Base-by-base conservation (phyloP, 2,797 vertebrate genomes). In the Sciurus vulgaris region DNA sequence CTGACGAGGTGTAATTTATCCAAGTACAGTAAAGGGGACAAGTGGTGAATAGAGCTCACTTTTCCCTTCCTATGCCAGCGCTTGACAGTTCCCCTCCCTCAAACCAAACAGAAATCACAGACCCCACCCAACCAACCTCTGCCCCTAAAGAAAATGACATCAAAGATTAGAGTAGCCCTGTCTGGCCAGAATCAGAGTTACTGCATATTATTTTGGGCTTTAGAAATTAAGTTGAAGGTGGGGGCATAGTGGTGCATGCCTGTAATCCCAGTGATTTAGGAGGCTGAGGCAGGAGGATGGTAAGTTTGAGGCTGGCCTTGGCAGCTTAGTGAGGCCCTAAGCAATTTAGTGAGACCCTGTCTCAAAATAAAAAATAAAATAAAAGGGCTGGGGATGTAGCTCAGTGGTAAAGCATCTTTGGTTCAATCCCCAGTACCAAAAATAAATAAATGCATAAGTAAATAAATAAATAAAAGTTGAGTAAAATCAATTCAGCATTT, bases 1-100 rank as follows among this genome's bases (percentile, higher is more conserved):
- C 38, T n/a, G 69, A 73, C 56, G 82, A 91, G 67, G 82, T 87
- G 89, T 94, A 94, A 93, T 88, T 95, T 82, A 93, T 61, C 14
- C 15, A 41, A 93, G 70, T 83, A 74, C 96, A 90, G 56, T 51
- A 73, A 49, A 86, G 5, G 20, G 13, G 47, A 44, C 47, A 73
- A 72, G 10, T 28, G 38, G 51, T 89, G 18, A 49, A 65, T 13
- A 67, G 65, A 96, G 47, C 59, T 93, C 56, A 35, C n/a, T 35
- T 89, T 93, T 94, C 63, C 33, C 61, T 90, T 96, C 28, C 54
- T 76, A 41, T 26, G 49, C 92, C 87, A 89, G 85, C 24, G 10
- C 63, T 51, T 18, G 35, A 22, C 10, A 76, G 69, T 49, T 94
- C 9, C 86, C 33, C 3, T 84, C 63, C 24, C 24, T 35, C 41